Evolutionary conservation across 2,113 vertebrate species (phyloP).

Genomic region (Anhinga rufa): DNA sequence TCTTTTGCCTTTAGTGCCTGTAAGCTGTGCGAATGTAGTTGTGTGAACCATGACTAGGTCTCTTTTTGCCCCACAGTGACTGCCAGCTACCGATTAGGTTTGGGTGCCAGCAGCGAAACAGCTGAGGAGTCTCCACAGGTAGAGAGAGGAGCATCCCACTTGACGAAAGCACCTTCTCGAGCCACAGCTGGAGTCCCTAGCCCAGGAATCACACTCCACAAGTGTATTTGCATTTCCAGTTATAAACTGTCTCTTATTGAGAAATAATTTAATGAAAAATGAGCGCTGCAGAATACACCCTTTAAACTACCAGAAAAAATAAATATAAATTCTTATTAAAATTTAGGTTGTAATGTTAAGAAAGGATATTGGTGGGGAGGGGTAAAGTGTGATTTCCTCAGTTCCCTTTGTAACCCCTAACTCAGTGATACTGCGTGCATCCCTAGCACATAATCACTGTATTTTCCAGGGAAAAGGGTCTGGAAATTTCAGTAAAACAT

Average conservation of each 20-base stretch:
- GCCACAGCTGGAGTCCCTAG: background rate
- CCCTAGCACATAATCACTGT: background rate
- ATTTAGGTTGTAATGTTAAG: background rate
- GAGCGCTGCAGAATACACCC: background rate
- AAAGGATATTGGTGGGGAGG: background rate
- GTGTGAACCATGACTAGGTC: background rate
- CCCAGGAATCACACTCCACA: background rate
- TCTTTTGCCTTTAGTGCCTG: background rate
- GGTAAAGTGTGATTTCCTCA: background rate
- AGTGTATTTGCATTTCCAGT: background rate
- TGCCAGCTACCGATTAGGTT: background rate
- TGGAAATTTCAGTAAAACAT: background rate
- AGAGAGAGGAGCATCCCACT: background rate
- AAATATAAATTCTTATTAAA: background rate
- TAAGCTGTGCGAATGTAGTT: background rate
- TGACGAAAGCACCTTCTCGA: background rate
- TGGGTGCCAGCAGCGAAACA: background rate
- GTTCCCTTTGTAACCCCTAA: background rate
- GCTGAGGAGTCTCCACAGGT: background rate
- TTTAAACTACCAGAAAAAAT: background rate
- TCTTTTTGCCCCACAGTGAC: background rate
- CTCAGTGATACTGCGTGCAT: background rate
- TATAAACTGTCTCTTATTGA: background rate
- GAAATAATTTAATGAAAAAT: background rate
- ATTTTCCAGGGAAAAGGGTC: background rate